phyloP scores from a whole-genome alignment of 2,888 invertebrate genomes.

The Noctuana brunneofusca region DNA sequence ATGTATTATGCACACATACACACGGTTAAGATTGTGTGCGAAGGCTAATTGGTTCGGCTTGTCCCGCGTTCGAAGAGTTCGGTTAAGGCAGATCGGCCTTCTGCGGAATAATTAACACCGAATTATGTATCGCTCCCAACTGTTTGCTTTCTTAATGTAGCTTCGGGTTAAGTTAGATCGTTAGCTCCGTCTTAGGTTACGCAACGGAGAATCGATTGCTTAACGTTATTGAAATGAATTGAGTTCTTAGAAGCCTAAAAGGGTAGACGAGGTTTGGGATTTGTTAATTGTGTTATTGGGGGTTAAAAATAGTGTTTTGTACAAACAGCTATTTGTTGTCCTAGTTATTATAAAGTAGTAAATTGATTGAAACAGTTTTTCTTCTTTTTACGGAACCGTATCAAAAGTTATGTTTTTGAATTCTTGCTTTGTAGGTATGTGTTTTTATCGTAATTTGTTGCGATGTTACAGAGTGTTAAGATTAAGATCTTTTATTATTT shows the following conservation, averaged over 20 bases:
- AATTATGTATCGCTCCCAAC: conserved; percentile 55
- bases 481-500: too few species aligned
- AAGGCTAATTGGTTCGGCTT: conserved; percentile 64
- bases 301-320: not conserved
- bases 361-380: too few species aligned
- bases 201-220: conserved; percentile 44
- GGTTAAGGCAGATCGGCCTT: conserved; percentile 53
- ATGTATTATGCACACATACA: conserved; percentile 43
- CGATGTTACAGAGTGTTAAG: too few species aligned
- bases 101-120: conserved; percentile 69
- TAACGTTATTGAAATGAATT: conserved; percentile 3
- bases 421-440: too few species aligned
- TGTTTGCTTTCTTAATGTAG: conserved; percentile 65
- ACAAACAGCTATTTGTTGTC: not conserved
- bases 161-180: conserved; percentile 45
- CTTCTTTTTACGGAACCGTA: too few species aligned
- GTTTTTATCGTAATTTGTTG: too few species aligned
- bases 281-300: not conserved
- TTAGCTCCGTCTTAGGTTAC: conserved; percentile 19
- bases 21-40: conserved; percentile 50
- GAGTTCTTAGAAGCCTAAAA: conserved; percentile 3
- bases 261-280: not conserved
- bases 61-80: conserved; percentile 49
- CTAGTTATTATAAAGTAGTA: too few species aligned
- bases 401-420: too few species aligned